phyloP scores from a whole-genome alignment of 1,140 invertebrate genomes.

The Heterodera schachtii region DNA sequence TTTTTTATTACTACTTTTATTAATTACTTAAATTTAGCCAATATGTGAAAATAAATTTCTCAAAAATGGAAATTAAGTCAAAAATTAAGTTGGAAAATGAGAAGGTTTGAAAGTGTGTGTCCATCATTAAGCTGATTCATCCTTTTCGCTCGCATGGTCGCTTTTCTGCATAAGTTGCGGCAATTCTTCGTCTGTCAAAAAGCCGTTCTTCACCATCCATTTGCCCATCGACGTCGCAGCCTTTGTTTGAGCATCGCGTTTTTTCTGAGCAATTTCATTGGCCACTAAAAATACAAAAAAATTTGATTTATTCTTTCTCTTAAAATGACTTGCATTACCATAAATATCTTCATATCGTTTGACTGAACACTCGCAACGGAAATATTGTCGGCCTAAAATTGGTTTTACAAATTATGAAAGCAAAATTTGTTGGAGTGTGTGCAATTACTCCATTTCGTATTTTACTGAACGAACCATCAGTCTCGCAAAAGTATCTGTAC shows the following conservation, averaged over 20 bases:
- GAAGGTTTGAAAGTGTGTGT: too few relatives aligned
- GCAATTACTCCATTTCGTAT: too few relatives aligned
- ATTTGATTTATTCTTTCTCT: neutral
- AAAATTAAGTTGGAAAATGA: too few relatives aligned
- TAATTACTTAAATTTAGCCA: too few relatives aligned
- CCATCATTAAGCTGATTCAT: neutral
- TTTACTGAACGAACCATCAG: neutral
- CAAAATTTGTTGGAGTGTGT: neutral
- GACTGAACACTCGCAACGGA: neutral
- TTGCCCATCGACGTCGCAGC: neutral
- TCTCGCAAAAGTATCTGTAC: neutral
- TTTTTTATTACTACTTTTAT: too few relatives aligned
- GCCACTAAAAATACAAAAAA: neutral
- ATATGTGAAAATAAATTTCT: too few relatives aligned
- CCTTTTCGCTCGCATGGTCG: neutral
- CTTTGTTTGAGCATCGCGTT: neutral
- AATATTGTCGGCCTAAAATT: neutral
- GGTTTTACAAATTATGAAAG: neutral
- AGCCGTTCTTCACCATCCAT: neutral
- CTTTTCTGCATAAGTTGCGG: neutral
- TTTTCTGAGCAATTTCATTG: neutral
- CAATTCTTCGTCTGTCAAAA: neutral
- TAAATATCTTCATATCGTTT: neutral
- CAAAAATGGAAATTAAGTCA: too few relatives aligned
- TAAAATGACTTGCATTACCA: neutral